phyloP scores from a whole-genome alignment of 2,888 invertebrate genomes.

The Calameuta idolon region DNA sequence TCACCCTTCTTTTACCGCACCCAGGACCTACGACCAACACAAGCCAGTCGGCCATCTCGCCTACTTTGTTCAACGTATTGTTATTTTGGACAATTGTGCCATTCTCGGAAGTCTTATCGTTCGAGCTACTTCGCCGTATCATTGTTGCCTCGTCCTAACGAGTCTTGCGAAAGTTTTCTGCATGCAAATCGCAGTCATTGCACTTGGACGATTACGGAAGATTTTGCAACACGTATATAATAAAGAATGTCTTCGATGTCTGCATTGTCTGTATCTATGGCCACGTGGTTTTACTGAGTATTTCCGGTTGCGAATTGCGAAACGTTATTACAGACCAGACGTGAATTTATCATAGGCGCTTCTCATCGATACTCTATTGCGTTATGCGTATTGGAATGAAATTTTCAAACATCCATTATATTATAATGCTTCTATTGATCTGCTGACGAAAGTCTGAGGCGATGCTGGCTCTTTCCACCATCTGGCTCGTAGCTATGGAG shows the following conservation, averaged over 20 bases:
- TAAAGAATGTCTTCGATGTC: no score
- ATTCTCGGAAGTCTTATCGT: conserved; percentile 13
- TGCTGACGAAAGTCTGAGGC: not conserved
- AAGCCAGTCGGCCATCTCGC: not conserved
- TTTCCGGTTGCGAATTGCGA: not conserved
- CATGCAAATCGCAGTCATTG: not conserved
- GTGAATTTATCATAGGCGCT: not conserved
- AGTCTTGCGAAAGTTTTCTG: not conserved
- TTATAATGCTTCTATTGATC: not conserved
- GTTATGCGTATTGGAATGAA: not conserved
- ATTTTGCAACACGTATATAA: no score
- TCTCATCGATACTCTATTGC: not conserved
- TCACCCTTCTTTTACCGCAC: conserved; percentile 26
- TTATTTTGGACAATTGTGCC: conserved; percentile 13
- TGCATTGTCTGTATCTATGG: not conserved
- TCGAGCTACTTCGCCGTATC: conserved; percentile 1
- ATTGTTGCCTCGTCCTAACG: conserved; percentile 1
- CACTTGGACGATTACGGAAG: not conserved
- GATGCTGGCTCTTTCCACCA: not conserved
- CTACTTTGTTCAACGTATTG: conserved; percentile 12
- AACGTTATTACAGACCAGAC: not conserved
- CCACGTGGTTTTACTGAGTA: not conserved
- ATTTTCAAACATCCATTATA: not conserved
- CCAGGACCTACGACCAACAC: conserved; percentile 7
- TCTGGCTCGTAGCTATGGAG: not conserved